phyloP scores from a whole-genome alignment of 2,113 vertebrate species.

The Etheostoma spectabile region DNA sequence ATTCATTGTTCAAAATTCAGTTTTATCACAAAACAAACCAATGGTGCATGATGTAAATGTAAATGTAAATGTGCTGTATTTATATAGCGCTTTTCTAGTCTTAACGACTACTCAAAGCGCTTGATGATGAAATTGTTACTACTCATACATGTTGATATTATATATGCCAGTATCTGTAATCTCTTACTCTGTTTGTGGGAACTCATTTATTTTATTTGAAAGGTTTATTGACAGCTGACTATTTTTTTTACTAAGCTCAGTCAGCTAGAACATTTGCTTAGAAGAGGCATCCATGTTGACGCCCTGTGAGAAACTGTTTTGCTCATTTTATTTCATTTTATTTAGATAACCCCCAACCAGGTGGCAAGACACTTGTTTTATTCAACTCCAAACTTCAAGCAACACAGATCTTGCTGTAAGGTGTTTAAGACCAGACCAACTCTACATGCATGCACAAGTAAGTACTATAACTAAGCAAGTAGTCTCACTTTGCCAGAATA shows the following conservation, averaged over 20 bases:
- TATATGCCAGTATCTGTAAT: background rate
- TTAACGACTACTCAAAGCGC: no score
- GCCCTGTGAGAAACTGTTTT: background rate
- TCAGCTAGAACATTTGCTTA: background rate
- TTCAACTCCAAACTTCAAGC: constrained; percentile 5
- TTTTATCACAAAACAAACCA: background rate
- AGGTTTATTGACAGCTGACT: background rate
- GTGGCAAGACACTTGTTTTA: background rate
- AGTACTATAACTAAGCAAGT: background rate
- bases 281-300: background rate
- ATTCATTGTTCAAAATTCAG: background rate
- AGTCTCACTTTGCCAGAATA: background rate
- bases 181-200: background rate
- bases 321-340: background rate
- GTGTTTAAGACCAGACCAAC: background rate
- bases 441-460: background rate
- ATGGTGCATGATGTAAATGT: background rate
- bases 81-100: no score
- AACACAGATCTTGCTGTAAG: background rate
- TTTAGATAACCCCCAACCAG: background rate
- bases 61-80: no score
- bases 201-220: background rate
- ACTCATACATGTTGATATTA: background rate
- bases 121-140: background rate
- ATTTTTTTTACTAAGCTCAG: background rate